Percentiles rank a stretch among this genome's conserved stretches.
Conservation (phyloP, 2,113 vertebrate species). For the Amphilophus citrinellus region DNA sequence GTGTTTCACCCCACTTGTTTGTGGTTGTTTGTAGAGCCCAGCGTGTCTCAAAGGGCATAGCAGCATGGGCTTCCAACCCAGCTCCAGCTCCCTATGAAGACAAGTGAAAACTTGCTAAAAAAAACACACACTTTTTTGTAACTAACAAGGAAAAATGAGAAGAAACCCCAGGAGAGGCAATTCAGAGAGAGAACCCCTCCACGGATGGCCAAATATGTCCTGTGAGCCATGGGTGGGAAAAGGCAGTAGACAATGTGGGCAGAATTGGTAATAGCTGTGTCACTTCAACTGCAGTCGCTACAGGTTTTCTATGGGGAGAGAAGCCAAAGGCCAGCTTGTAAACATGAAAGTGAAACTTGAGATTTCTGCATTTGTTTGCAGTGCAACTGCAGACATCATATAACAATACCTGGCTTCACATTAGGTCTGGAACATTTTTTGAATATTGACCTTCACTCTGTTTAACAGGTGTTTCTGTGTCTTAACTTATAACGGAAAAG, state of each 20-base stretch:
- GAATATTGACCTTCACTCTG: neutral
- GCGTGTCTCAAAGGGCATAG: neutral
- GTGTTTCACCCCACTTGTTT: neutral
- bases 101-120: neutral
- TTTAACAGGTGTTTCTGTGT: neutral
- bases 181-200: slow-evolving; percentile 20
- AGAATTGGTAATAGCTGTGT: slow-evolving; percentile 50
- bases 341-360: slow-evolving; percentile 60
- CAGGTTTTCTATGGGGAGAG: slow-evolving; percentile 47
- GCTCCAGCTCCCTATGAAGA: neutral
- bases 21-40: neutral
- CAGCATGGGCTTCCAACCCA: neutral
- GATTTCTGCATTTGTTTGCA: slow-evolving; percentile 38
- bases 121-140: neutral
- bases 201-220: slow-evolving; percentile 15
- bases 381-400: slow-evolving; percentile 15
- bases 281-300: slow-evolving; percentile 37
- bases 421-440: neutral
- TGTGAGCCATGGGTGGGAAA: slow-evolving; percentile 30
- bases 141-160: slow-evolving; percentile 13
- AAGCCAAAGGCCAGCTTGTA: slow-evolving; percentile 65
- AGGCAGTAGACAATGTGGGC: slow-evolving; percentile 34
- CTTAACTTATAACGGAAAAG: neutral
- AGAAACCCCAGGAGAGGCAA: slow-evolving; percentile 32
- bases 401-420: neutral